Conservation (phyloP, 2,113 vertebrate genomes). For the Sminthopsis crassicaudata region DNA sequence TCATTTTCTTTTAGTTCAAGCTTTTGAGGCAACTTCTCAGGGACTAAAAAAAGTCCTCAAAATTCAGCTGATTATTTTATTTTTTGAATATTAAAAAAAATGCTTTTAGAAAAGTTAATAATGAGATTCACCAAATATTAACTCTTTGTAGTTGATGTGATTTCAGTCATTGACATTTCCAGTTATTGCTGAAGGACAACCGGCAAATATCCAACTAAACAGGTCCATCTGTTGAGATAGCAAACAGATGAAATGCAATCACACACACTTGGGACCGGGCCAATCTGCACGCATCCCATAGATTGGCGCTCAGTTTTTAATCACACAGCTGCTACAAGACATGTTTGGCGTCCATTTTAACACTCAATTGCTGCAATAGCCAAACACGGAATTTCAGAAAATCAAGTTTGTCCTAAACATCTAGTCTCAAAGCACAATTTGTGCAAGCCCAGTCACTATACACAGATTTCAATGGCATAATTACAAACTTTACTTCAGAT, state of each 20-base stretch:
- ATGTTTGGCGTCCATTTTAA: conserved; percentile 52
- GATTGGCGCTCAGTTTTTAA: conserved; percentile 76
- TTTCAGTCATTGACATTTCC: conserved; percentile 48
- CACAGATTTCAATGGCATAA: background rate
- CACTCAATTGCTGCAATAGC: conserved; percentile 32
- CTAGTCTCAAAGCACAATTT: conserved; percentile 35
- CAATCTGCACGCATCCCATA: conserved; percentile 78
- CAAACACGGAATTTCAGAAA: conserved; percentile 53
- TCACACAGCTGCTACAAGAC: conserved; percentile 74
- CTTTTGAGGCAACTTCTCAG: conserved; percentile 64
- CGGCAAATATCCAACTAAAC: conserved; percentile 68
- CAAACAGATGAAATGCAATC: conserved; percentile 80
- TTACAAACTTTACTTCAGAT: background rate
- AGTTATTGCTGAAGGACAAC: conserved; percentile 63
- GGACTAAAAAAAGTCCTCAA: conserved; percentile 71
- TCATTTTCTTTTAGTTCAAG: conserved; percentile 77
- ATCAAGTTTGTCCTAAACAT: conserved; percentile 33
- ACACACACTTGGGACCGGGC: conserved; percentile 73
- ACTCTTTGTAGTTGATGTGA: conserved; percentile 77
- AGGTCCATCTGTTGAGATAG: conserved; percentile 82
- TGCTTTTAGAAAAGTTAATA: conserved; percentile 62
- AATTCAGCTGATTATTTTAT: conserved; percentile 76
- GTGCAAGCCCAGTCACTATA: accelerated
- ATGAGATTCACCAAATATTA: conserved; percentile 84
- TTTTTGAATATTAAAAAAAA: conserved; percentile 80